These are phyloP conservation scores for Thecocarcelia acutangulata DNA, from an alignment of 2,888 invertebrate species.

Conservation along the genomic window DNA sequence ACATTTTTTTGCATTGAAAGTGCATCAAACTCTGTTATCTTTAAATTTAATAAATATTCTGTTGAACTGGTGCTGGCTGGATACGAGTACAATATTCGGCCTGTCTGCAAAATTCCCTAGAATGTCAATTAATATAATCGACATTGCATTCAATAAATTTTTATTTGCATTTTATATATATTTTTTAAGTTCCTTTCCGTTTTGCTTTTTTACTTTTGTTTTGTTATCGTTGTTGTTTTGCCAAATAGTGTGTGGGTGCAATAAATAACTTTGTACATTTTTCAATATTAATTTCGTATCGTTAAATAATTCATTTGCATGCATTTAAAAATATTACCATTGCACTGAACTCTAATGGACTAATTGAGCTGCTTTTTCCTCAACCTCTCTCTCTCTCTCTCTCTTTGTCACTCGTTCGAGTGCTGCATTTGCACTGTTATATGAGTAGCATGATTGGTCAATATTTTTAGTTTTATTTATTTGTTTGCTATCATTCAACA, in stretches of 20 bases:
- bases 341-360: slow-evolving; percentile 46
- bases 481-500: not conserved
- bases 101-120: not conserved
- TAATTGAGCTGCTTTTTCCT: slow-evolving; percentile 42
- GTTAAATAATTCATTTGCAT: slow-evolving; percentile 51
- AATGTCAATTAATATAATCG: slow-evolving; percentile 19
- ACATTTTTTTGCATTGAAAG: too few relatives aligned
- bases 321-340: slow-evolving; percentile 46
- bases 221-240: not conserved
- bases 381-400: too few relatives aligned
- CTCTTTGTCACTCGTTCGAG: too few relatives aligned
- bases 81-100: slow-evolving; percentile 5
- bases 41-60: not conserved
- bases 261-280: slow-evolving; percentile 40
- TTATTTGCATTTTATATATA: slow-evolving; percentile 9
- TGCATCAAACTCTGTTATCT: too few relatives aligned
- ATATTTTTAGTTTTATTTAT: not conserved
- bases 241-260: slow-evolving; percentile 14
- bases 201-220: not conserved
- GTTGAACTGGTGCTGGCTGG: not conserved
- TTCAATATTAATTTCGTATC: slow-evolving; percentile 48
- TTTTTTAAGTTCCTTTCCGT: not conserved
- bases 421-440: too few relatives aligned
- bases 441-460: not conserved
- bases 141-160: slow-evolving; percentile 22